These are phyloP conservation scores for Bimastos eiseni DNA, from an alignment of 2,888 invertebrate species.

Conservation along the genomic window DNA sequence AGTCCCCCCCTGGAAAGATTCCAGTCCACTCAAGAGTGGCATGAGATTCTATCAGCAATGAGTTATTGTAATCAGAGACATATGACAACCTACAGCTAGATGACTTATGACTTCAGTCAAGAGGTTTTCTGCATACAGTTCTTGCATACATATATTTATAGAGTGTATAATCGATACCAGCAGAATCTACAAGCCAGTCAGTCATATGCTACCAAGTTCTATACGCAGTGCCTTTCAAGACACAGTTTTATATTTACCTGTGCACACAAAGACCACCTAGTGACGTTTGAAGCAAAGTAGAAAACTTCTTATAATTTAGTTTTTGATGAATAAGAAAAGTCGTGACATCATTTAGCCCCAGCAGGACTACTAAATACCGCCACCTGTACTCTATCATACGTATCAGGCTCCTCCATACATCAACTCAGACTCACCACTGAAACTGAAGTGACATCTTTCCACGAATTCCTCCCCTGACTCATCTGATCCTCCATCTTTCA, in stretches of 20 bases:
- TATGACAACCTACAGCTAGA: not conserved
- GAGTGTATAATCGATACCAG: not conserved
- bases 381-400: not conserved
- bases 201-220: not conserved
- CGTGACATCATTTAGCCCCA: no score
- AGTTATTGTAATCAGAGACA: not conserved
- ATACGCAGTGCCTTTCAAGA: not conserved
- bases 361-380: not conserved
- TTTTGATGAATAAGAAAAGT: not conserved
- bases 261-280: not conserved
- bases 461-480: no score
- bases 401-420: no score
- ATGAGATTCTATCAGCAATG: not conserved
- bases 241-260: not conserved
- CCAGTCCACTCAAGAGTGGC: not conserved
- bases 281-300: not conserved
- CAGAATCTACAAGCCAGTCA: not conserved
- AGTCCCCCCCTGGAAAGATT: not conserved
- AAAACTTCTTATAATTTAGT: not conserved
- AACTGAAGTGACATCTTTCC: no score
- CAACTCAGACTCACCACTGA: no score
- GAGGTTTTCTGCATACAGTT: constrained; percentile 2
- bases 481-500: no score
- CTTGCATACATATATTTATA: not conserved
- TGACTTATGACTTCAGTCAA: not conserved